Evolutionary conservation across 2,113 vertebrate genomes (phyloP).

Genomic region (Corapipo altera): DNA sequence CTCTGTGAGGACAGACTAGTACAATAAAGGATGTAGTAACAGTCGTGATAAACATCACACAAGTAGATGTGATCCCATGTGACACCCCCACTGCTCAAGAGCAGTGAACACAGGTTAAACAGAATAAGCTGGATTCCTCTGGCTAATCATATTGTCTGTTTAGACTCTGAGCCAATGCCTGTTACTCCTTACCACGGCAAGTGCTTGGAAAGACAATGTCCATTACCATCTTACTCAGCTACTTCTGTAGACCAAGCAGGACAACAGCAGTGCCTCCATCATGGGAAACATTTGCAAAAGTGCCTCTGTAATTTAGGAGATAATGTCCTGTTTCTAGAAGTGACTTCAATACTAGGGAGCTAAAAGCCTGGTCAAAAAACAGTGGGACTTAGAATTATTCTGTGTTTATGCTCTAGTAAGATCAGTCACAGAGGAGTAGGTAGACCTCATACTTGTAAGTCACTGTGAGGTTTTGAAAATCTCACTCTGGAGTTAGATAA

Average conservation of each 20-base stretch:
- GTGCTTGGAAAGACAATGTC: neutral
- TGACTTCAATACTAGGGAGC: neutral
- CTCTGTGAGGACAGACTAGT: neutral
- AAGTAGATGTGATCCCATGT: neutral
- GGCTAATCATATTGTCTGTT: neutral
- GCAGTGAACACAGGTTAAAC: neutral
- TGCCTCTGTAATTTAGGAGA: neutral
- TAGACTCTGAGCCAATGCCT: neutral
- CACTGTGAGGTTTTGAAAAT: neutral
- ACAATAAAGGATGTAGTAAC: neutral
- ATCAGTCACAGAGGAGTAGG: neutral
- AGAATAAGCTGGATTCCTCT: neutral
- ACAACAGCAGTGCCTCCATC: neutral
- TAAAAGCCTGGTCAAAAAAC: neutral
- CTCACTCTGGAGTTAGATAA: neutral
- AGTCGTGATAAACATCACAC: neutral
- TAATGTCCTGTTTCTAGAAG: neutral
- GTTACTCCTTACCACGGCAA: neutral
- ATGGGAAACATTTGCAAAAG: neutral
- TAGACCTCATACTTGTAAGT: neutral
- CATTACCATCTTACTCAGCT: neutral
- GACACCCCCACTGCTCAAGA: fast-evolving
- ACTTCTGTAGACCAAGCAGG: neutral
- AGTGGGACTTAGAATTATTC: neutral
- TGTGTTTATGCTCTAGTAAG: neutral